A percentile compares a stretch with the other conserved stretches of the same genome.
These are phyloP conservation scores for Callipepla squamata DNA, from an alignment of 2,113 vertebrate genomes.

Conservation along the genomic window DNA sequence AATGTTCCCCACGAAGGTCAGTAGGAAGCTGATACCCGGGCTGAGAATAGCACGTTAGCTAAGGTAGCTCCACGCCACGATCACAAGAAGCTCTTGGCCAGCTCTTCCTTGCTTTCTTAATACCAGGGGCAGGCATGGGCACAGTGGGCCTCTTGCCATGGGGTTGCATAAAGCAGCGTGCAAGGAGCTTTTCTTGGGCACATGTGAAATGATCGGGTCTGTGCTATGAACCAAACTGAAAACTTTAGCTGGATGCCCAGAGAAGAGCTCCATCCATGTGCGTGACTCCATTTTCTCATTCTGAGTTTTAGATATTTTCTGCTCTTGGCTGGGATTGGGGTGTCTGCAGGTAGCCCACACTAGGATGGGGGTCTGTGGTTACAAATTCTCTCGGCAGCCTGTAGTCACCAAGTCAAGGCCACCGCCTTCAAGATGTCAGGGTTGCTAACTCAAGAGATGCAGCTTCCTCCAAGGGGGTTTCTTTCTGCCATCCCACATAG, in stretches of 20 bases:
- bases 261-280: background rate
- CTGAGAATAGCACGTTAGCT: conserved; percentile 63
- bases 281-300: background rate
- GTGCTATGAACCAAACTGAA: background rate
- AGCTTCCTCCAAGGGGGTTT: background rate
- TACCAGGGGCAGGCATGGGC: background rate
- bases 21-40: conserved; percentile 44
- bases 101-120: background rate
- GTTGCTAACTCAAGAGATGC: background rate
- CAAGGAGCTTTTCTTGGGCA: background rate
- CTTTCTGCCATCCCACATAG: background rate
- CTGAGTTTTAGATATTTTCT: background rate
- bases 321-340: background rate
- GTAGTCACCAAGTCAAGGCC: background rate
- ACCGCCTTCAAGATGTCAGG: background rate
- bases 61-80: background rate
- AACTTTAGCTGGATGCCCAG: background rate
- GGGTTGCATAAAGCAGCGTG: background rate
- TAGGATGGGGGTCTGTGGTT: background rate
- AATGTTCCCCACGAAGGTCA: conserved; percentile 63
- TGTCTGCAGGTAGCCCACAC: background rate
- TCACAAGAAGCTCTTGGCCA: conserved; percentile 37
- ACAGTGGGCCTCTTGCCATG: background rate
- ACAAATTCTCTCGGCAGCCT: background rate
- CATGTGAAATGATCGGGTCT: background rate